Conservation (phyloP, 2,113 vertebrate species). For the Mellivora capensis region DNA sequence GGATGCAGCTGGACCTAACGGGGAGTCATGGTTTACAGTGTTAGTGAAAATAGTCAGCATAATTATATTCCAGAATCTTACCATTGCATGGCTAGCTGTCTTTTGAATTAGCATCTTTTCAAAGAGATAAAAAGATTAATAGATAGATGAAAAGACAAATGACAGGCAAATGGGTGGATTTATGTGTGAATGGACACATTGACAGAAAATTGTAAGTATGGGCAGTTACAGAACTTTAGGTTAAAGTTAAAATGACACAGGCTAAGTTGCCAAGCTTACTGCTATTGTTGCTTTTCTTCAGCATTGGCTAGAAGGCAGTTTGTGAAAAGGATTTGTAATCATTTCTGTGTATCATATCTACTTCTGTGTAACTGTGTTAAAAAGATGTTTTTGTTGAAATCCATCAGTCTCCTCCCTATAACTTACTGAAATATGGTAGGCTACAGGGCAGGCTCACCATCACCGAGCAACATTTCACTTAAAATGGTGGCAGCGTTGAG, state of each 20-base stretch:
- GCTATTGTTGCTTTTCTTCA: neutral
- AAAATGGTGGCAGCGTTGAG: neutral
- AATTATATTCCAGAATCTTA: neutral
- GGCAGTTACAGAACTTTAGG: neutral
- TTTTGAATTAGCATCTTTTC: neutral
- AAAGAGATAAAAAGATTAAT: neutral
- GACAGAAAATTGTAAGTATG: neutral
- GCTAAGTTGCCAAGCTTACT: constrained; percentile 25
- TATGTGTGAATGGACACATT: neutral
- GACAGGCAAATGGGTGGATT: neutral
- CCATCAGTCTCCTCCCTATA: neutral
- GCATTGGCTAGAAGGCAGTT: neutral
- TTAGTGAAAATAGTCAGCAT: neutral
- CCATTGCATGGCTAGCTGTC: neutral
- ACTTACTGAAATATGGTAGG: neutral
- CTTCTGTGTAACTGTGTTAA: neutral
- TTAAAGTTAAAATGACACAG: neutral
- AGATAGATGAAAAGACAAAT: neutral
- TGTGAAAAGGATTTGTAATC: neutral
- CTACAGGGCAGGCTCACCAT: neutral
- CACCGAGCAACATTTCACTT: neutral
- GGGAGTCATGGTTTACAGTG: neutral
- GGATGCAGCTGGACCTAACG: neutral
- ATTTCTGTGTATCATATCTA: fast-evolving
- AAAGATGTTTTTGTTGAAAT: neutral